These are phyloP conservation scores for Stegodyphus mimosarum DNA, from an alignment of 1,140 invertebrate species.

Conservation along the genomic window DNA sequence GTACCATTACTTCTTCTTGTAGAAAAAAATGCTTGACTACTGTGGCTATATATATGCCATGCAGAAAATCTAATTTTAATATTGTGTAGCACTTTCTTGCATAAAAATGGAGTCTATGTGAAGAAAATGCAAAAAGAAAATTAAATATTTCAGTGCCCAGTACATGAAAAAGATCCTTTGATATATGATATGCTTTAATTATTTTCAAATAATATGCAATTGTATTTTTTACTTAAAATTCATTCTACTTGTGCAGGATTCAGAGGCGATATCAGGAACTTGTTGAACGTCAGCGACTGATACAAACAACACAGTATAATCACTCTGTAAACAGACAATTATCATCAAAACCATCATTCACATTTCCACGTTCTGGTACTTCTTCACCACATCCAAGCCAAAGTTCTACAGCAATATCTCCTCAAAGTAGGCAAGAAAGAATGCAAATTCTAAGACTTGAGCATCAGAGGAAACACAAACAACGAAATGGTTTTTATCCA, in stretches of 20 bases:
- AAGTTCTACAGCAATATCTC: neutral
- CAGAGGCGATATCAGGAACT: neutral
- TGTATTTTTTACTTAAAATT: no score
- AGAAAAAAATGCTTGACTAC: no score
- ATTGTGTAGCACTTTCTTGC: no score
- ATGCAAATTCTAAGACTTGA: constrained; percentile 72
- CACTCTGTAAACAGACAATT: neutral
- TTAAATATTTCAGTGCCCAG: no score
- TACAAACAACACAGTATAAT: neutral
- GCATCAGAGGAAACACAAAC: constrained; percentile 72
- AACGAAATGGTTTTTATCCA: constrained; percentile 71
- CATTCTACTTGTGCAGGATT: neutral
- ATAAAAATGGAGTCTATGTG: no score
- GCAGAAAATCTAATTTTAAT: no score
- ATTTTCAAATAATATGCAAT: no score
- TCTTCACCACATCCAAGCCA: neutral
- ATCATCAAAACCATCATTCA: constrained; percentile 12
- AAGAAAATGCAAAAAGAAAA: no score
- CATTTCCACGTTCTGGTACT: constrained; percentile 33
- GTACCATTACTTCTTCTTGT: no score
- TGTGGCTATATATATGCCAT: no score
- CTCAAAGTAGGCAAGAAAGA: constrained; percentile 68
- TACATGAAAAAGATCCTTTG: no score
- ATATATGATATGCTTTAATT: no score
- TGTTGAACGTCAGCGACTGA: neutral